These are phyloP conservation scores for Hydrozoanthus tunicans DNA, from an alignment of 64 coral and sea anemone species.

Conservation along the genomic window DNA sequence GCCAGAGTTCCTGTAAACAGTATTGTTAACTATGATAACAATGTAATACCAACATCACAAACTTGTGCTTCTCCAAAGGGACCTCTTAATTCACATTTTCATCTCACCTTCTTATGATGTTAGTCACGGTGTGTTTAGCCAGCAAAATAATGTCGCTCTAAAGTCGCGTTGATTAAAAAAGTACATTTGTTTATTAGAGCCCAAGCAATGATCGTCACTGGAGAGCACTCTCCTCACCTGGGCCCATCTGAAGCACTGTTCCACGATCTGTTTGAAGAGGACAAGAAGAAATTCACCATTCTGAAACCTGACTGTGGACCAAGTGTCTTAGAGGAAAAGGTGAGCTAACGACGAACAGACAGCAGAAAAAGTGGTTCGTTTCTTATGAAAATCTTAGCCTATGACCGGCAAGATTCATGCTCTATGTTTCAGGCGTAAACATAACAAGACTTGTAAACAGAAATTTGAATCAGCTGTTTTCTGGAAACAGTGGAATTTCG, in stretches of 20 bases:
- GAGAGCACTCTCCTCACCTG: conserved; percentile 87
- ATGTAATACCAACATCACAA: too few relatives aligned
- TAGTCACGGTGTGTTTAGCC: too few relatives aligned
- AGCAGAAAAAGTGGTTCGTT: background rate
- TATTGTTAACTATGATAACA: background rate
- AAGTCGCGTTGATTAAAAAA: background rate
- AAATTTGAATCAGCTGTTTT: too few relatives aligned
- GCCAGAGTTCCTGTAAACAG: background rate
- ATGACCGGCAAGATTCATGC: too few relatives aligned
- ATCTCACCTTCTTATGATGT: too few relatives aligned
- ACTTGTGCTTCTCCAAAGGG: too few relatives aligned
- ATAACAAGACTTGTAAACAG: too few relatives aligned
- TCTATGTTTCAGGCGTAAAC: too few relatives aligned
- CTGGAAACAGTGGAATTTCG: too few relatives aligned
- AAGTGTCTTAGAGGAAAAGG: conserved; percentile 96
- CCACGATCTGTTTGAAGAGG: conserved; percentile 67
- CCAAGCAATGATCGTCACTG: conserved; percentile 89
- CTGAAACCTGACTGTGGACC: conserved; percentile 96
- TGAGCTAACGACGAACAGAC: background rate
- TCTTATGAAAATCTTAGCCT: background rate
- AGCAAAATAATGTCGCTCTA: too few relatives aligned
- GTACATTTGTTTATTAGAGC: conserved; percentile 39
- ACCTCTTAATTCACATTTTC: too few relatives aligned
- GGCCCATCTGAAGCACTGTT: conserved; percentile 43
- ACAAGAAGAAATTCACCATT: conserved; percentile 87